Base-by-base conservation (phyloP, 2,113 vertebrate species). In the Alouatta palliata region DNA sequence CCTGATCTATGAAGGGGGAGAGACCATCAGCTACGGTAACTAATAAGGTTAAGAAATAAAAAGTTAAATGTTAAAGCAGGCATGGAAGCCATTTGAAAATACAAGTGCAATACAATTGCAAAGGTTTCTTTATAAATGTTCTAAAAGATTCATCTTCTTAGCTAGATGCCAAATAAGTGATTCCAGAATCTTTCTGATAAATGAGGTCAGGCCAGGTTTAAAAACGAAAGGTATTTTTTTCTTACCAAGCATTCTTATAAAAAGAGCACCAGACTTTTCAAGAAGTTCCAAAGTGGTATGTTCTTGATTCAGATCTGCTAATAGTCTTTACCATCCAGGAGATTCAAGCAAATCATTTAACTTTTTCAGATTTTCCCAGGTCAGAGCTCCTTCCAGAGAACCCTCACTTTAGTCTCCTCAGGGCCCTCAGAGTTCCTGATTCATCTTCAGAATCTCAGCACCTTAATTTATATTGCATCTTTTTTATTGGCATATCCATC, bases 1-100 rank as follows among this genome's bases (percentile, higher is more conserved):
- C 35, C 37, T 13, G 23, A 91, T 71, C 32, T 70, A 49, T n/a
- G 76, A 85, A 71, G 37, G 8, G 58, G 54, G 17, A 47, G 5
- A 76, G 23, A 43, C 14, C 19, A 58, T 13, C 19, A 17, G 58
- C 11, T 45, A 45, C 1, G 86, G 75, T 23, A 40, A 45, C 58
- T 43, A 87, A 83, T n/a, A 58, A 87, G 32, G 73, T 71, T 54
- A 82, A 35, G 27, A 88, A 81, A 71, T 37, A 61, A 89, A n/a
- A 89, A 81, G 54, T 80, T 81, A 90, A 90, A 68, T 91, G 86
- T 61, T 43, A 58, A 91, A 90, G 66, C 6, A 91, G 83, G 88
- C 11, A 32, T 21, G 12, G 52, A 87, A 87, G 54, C 1, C 47
- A 66, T 30, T 32, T 82, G 80, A 94, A 27, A 77, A 64, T 35